Percentiles rank a stretch among this genome's conserved stretches.
phyloP scores from a whole-genome alignment of 2,888 invertebrate genomes.

The Geophilus truncorum region DNA sequence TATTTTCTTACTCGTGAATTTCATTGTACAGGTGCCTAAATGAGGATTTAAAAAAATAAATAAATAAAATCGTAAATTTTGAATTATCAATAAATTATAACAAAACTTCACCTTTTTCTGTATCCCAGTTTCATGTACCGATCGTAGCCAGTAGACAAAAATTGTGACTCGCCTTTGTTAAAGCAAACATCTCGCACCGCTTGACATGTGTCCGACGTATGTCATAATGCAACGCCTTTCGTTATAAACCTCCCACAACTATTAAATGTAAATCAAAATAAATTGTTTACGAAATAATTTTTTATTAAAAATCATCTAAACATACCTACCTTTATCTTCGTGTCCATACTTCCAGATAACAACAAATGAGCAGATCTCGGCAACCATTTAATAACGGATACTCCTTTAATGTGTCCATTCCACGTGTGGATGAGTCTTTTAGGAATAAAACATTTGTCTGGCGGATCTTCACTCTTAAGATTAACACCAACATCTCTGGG shows the following conservation, averaged over 20 bases:
- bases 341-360: conserved; percentile 95
- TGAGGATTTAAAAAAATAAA: too few relatives aligned
- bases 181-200: conserved; percentile 95
- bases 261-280: conserved; percentile 30
- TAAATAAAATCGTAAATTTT: neutral
- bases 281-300: neutral
- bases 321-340: conserved; percentile 76
- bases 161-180: conserved; percentile 86
- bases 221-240: conserved; percentile 87
- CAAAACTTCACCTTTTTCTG: conserved; percentile 79
- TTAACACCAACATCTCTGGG: conserved; percentile 91
- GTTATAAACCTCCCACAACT: conserved; percentile 98
- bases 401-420: conserved; percentile 95
- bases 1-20: conserved; percentile 93
- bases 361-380: conserved; percentile 90
- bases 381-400: conserved; percentile 91
- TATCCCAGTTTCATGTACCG: conserved; percentile 98
- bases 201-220: conserved; percentile 92
- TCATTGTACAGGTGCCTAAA: conserved; percentile 51
- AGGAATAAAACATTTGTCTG: conserved; percentile 92
- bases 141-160: conserved; percentile 91
- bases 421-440: conserved; percentile 94
- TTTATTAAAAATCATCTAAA: neutral
- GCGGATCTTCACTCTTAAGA: conserved; percentile 77
- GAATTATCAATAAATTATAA: neutral